These are phyloP conservation scores for Sardinella longiceps DNA, from an alignment of 2,797 vertebrate species.

Conservation along the genomic window DNA sequence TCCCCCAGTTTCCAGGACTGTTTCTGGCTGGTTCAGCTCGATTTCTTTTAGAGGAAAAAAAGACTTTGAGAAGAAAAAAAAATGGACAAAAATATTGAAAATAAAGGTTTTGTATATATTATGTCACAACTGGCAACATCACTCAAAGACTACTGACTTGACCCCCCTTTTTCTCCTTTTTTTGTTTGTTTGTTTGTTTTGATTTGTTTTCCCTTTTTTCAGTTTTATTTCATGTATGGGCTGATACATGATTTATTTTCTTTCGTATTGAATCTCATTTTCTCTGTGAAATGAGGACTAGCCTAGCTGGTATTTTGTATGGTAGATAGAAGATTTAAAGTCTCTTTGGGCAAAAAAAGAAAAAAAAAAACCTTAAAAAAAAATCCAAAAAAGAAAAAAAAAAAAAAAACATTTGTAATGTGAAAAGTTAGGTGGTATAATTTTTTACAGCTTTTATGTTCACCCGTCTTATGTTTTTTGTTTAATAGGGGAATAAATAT, in stretches of 20 bases:
- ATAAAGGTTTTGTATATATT: conserved; percentile 90
- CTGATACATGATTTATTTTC: conserved; percentile 66
- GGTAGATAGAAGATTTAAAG: conserved; percentile 83
- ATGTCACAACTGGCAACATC: conserved; percentile 90
- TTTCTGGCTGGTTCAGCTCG: conserved; percentile 87
- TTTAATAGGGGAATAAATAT: conserved; percentile 63
- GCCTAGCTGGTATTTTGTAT: conserved; percentile 89
- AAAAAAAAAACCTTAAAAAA: conserved; percentile 59
- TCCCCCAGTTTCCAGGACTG: conserved; percentile 72
- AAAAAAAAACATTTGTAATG: conserved; percentile 78
- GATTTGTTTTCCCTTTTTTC: conserved; percentile 63
- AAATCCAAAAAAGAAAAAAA: conserved; percentile 53
- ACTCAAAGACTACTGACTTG: conserved; percentile 96
- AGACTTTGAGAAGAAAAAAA: conserved; percentile 69
- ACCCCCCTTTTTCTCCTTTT: conserved; percentile 63
- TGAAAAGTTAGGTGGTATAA: conserved; percentile 83
- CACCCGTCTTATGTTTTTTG: conserved; percentile 72
- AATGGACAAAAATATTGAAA: conserved; percentile 61
- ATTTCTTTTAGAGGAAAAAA: conserved; percentile 75
- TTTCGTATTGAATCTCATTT: conserved; percentile 69
- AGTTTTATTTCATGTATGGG: conserved; percentile 74
- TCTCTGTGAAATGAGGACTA: conserved; percentile 74
- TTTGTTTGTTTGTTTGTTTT: conserved; percentile 85
- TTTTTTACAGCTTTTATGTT: conserved; percentile 83
- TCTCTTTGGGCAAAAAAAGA: conserved; percentile 78